Evolutionary conservation across 2,888 invertebrate genomes (phyloP), one percentile per base, ranked within the genome.

Genomic region (Ormyrus labotus): DNA sequence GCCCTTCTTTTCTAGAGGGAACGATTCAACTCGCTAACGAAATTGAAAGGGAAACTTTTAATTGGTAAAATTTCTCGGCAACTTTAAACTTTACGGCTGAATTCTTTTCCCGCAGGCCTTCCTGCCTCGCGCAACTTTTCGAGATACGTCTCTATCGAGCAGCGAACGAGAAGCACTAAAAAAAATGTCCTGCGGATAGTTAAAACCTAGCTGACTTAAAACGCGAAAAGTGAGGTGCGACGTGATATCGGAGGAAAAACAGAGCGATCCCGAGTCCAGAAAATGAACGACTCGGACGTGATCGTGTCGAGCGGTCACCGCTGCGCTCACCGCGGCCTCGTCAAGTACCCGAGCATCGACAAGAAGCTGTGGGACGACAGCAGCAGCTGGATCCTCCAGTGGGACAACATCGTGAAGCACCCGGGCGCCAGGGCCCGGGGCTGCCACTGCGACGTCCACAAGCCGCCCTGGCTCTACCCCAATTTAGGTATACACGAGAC

Each of bases 381-480:
- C 85, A 90, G 91, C 84, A 90, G 89, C 76, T 92, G 92, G 92
- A 92, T 92, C 75, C 88, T 92, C 60, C 90, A 92, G 80, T 92
- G 92, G 90, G 92, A 92, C 87, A 92, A 92, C 85, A 91, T 92
- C 82, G 90, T 92, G 58, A 92, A 91, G 78, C 91, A 92, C 85
- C 91, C 92, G 4, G 91, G 91, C 58, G 90, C 91, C 10, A 87
- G 91, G 70, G 89, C 91, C 57, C 88, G 91, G 80, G 92, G 92
- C 67, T 92, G 92, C 83, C 89, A 89, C 77, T 91, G 91, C 83
- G 91, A 91, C 82, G 86, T 91, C 69, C 91, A 91, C 83, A 89
- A 89, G 83, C 90, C 91, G 53, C 88, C 89, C 11, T 89, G 89
- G 90, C 84, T 90, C 53, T 89, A 89, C 74, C 89, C 89, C 55